Evolutionary conservation across 2,113 vertebrate genomes (phyloP), one percentile per base, ranked within the genome.

Genomic region (Hypocryptadius cinnamomeus): DNA sequence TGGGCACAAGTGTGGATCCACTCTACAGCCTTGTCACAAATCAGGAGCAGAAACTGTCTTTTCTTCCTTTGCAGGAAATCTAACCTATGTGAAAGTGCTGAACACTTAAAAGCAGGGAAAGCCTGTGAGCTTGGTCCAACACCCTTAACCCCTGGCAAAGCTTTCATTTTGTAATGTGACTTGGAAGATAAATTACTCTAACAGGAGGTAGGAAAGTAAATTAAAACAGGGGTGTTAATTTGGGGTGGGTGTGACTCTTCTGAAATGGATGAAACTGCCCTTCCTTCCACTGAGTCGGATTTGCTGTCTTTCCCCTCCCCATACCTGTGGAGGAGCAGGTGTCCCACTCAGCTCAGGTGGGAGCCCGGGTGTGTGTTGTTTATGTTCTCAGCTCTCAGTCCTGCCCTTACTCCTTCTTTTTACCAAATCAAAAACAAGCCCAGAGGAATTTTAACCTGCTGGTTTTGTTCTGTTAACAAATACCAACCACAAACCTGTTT

Each of bases 401-500:
- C 65, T 57, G 44, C 69, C 69, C 64, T 65, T 31, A 73, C 45
- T 2, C 22, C 35, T 24, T 72, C 64, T 72, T 83, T 93, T 89
- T 53, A 93, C 51, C 72, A 80, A 89, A 92, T 70, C 51, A 87
- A 92, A 96, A 96, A 93, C 71, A 85, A 91, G 81, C 72, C 91
- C 54, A 14, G 35, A 84, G 88, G 87, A 86, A 96, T 94, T 92
- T 56, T 83, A 95, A 92, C 91, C 53, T 64, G 80, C 57, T 91
- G 30, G 0, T 79, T 95, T 91, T 79, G 53, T 81, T 91, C 95
- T 73, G 78, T 73, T 81, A 79, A 83, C 82, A 90, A 90, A 81
- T 37, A 88, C 80, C n/a, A 30, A 45, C 61, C 69, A 73, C 93
- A 94, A 94, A 95, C 95, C 85, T 4, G 84, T 96, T 96, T 95